Evolutionary conservation across 2,888 invertebrate species (phyloP), one percentile per base, ranked within the genome.

Genomic region (Xylophagus ater): DNA sequence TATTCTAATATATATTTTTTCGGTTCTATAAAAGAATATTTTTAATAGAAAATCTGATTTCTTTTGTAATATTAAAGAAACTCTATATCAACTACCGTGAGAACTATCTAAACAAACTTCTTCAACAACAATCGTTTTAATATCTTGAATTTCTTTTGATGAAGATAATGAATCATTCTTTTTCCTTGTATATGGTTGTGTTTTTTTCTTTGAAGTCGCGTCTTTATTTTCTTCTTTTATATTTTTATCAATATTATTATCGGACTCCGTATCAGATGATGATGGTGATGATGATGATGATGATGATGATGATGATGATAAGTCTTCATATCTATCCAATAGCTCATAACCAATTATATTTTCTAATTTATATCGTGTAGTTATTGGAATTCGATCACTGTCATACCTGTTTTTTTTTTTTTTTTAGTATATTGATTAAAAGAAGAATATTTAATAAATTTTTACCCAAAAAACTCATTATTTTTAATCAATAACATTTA

Each of bases 321-420:
- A n/a, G n/a, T n/a, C 34, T n/a, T 41, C 21, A 32, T 43, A 41
- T 8, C 54, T 51, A 10, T 55, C 53, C 52, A 57, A 51, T 23
- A 57, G 33, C 24, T 49, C 40, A 14, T 46, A 47, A 13, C 51
- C 49, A 38, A 56, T 37, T 19, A 53, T 46, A 18, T 44, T 37
- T 47, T 57, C 57, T 21, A 57, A 33, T 15, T 54, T 41, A 35
- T 44, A 45, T 4, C 57, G 47, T 7, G 53, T 54, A 9, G 53
- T 51, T 40, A 57, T 54, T 17, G 55, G 44, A 44, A 56, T 53
- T 3, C 43, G 42, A 39, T 55, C 54, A 42, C 54, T 54, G 34
- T 55, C 53, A 42, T 57, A 57, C 56, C 57, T 56, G 18, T 23
- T 23, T 23, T 23, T 23, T n/a, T n/a, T n/a, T n/a, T n/a, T n/a